These are phyloP conservation scores for Corythornis vintsioides DNA, from an alignment of 2,113 vertebrate genomes.

Conservation along the genomic window DNA sequence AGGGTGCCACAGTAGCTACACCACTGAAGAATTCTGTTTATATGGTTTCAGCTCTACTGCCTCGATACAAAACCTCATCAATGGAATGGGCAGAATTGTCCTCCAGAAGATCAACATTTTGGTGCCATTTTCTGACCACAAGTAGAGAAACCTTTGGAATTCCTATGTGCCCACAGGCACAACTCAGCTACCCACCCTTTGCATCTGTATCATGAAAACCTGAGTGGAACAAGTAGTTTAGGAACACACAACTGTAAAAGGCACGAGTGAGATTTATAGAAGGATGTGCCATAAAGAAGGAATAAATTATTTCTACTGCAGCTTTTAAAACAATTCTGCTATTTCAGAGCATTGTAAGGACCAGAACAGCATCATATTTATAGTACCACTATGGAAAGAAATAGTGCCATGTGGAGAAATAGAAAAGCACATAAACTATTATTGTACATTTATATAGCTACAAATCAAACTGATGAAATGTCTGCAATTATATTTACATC, in stretches of 20 bases:
- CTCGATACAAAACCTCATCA: neutral
- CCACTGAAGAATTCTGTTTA: neutral
- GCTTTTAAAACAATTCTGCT: constrained; percentile 6
- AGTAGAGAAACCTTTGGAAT: neutral
- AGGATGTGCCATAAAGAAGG: neutral
- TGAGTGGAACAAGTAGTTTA: neutral
- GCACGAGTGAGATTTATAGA: neutral
- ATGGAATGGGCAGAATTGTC: neutral
- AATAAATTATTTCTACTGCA: neutral
- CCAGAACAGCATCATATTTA: neutral
- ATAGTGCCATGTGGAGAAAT: neutral
- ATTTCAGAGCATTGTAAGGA: neutral
- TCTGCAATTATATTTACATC: neutral
- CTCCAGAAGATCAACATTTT: neutral
- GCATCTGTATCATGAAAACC: neutral
- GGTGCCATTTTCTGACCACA: neutral
- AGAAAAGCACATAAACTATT: neutral
- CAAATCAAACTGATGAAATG: neutral
- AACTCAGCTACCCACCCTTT: neutral
- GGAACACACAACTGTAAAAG: neutral
- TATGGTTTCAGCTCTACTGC: neutral
- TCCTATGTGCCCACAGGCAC: neutral
- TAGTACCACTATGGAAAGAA: neutral
- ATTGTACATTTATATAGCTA: neutral
- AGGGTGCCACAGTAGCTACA: neutral